Conservation (phyloP, 2,797 vertebrate species). For the Xiphorhynchus erythropygius region DNA sequence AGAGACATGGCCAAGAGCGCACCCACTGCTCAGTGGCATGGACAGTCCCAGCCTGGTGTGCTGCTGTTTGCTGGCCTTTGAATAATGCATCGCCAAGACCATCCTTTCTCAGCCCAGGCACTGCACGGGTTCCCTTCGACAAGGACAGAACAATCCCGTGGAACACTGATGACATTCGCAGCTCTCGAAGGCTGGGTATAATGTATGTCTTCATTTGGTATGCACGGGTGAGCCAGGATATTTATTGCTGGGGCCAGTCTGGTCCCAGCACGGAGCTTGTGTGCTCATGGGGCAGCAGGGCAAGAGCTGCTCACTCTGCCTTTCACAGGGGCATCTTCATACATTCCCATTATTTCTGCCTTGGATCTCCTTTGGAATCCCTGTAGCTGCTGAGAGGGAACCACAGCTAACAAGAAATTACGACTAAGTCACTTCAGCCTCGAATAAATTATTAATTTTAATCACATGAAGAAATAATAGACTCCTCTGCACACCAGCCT, state of each 20-base stretch:
- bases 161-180: neutral
- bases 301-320: neutral
- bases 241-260: neutral
- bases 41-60: neutral
- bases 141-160: neutral
- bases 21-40: rapidly evolving
- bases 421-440: neutral
- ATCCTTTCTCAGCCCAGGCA: neutral
- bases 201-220: neutral
- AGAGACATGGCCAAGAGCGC: neutral
- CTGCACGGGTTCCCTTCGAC: neutral
- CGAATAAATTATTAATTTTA: constrained; percentile 11
- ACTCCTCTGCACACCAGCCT: neutral
- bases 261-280: neutral
- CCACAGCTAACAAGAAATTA: neutral
- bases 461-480: constrained; percentile 25
- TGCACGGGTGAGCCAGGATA: neutral
- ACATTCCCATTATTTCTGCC: neutral
- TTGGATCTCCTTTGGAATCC: rapidly evolving
- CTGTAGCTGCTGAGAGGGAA: neutral
- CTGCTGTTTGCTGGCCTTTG: neutral
- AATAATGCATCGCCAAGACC: neutral
- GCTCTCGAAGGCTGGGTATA: neutral
- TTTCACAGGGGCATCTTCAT: neutral
- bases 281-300: rapidly evolving